Evolutionary conservation across 2,797 vertebrate species (phyloP), one percentile per base, ranked within the genome.

Genomic region (Scolopax rusticola): DNA sequence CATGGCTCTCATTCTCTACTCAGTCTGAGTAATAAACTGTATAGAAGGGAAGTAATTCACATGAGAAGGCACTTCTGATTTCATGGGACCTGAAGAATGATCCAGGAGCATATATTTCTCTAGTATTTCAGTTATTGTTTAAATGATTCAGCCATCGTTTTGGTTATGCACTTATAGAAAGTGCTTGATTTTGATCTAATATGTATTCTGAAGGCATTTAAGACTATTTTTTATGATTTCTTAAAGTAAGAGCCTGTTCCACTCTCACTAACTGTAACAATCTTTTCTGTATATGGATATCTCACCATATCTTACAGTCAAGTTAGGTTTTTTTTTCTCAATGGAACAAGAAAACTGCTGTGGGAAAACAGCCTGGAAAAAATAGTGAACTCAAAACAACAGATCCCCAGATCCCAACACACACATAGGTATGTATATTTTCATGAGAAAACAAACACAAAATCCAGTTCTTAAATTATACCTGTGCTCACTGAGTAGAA

Each of bases 181-280:
- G 50, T 61, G 74, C 59, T 94, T 86, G 61, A 57, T 90, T 95
- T 96, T 91, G 41, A 54, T 75, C 73, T 60, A 63, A 40, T 65
- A 30, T 9, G 21, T 27, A 17, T 69, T 78, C 79, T 86, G 76
- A 75, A 84, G 65, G 60, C 33, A 47, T 81, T 77, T 65, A 68
- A 74, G 24, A 75, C 33, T 20, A 4, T 53, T 65, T 69, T 73
- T 76, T 65, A 79, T 25, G 68, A 30, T 79, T 68, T 56, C 57
- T 47, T 76, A 9, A 54, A 82, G 38, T 38, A 78, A 89, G 59
- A 77, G 16, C 16, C 51, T 61, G 1, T 83, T 80, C 17, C 17
- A 15, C 20, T 83, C 60, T 91, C 38, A 28, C 14, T 73, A 50
- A 79, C n/a, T 0, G 1, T 73, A 95, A 73, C 15, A 76, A 36